Base-by-base conservation (phyloP, 2,113 vertebrate species). In the Varanus salvator region DNA sequence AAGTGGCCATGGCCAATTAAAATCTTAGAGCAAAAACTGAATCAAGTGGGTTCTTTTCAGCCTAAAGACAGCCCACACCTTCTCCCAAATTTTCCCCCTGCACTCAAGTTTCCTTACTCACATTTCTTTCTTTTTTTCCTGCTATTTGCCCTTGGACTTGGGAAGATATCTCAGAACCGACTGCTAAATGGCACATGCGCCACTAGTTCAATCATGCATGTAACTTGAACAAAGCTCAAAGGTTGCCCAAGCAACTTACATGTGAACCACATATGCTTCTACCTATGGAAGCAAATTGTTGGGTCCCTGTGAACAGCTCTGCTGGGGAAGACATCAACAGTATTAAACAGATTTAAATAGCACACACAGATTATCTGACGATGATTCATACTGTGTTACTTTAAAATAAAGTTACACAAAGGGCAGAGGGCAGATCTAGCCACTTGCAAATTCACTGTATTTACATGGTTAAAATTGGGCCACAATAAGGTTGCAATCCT, bases 81-180 rank as follows among this genome's bases (percentile, higher is more conserved):
- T 89, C 68, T 88, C 80, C 57, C 74, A 68, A 2, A 2, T 68
- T 86, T 88, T 44, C 9, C 23, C 52, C 60, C 21, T 17, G 44
- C 85, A 38, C 29, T 6, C 21, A 48, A 91, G 31, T 17, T 85
- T 81, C 86, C 86, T 76, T 90, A 83, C 17, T 72, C 81, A 90
- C 8, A 7, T 85, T 15, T 11, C 11, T 57, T 88, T 52, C 38
- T 44, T 44, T 44, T 44, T 29, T 7, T 83, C 68, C 74, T 64
- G n/a, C 66, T 64, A 66, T 54, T 23, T 91, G 71, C 38, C 54
- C 34, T 15, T 8, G 44, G 31, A 31, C 90, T 82, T 76, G 84
- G 64, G 38, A 31, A 80, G 48, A 68, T 11, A 0, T 0, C 5
- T 44, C 9, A 48, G 48, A 92, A 75, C 50, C 52, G 34, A 19